Base-by-base conservation (phyloP, 1,140 invertebrate genomes). In the Solenopsis invicta region DNA sequence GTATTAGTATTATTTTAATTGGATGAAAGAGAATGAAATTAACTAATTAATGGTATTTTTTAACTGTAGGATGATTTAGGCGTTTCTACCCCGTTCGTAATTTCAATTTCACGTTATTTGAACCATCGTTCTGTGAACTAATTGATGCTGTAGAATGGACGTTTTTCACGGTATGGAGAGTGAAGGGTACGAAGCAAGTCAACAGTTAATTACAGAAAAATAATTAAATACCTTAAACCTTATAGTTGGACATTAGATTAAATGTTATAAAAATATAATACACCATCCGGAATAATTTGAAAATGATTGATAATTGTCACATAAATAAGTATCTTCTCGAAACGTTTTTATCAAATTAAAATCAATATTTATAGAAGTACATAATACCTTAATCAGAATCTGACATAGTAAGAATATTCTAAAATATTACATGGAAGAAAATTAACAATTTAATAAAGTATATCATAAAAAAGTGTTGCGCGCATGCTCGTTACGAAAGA, bases 21-120 rank as follows among this genome's bases (percentile, higher is more conserved):
- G 9, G n/a, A 29, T 29, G 1, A 1, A n/a, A 52, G 48, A 52
- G 24, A 72, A 45, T 67, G 12, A 2, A 67, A 67, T 67, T n/a
- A 67, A 67, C 12, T 67, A 67, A 34, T 34, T 72, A 71, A 16
- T 18, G 52, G 18, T 52, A 10, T 52, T 71, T 52, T 18, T 71
- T 18, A 52, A 50, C 0, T 18, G 48, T 2, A 10, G 41, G 21
- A 8, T 52, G 2, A 29, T 71, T 71, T 71, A n/a, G 13, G 13
- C 13, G 5, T 9, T 29, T 71, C 9, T 29, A 50, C 9, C n/a
- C 10, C 13, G 24, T 9, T 34, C 8, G 12, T 6, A 71, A 18
- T 71, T 71, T 52, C 4, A 69, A 2, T 66, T 66, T 66, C 18
- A 0, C 16, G 9, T 71, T 48, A 50, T 48, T 71, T 41, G 34